Conservation (phyloP, 2,888 invertebrate genomes). For the Nymphalis urticae region DNA sequence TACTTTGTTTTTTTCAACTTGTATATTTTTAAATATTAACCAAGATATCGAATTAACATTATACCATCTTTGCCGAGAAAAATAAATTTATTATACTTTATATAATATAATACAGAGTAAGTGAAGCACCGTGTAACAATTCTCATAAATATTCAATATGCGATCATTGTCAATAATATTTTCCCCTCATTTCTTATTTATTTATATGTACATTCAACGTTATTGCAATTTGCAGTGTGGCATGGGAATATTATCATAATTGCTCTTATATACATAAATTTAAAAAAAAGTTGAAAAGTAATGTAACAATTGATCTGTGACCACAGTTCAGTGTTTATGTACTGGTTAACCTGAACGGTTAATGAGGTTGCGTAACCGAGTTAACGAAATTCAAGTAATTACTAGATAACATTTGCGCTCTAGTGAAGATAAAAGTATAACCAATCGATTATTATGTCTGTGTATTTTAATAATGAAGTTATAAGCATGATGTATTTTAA, state of each 20-base stretch:
- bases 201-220: conserved; percentile 13
- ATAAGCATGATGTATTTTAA: too few species aligned
- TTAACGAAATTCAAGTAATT: conserved; percentile 10
- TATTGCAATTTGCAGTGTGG: conserved; percentile 2
- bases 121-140: background rate
- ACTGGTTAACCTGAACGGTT: conserved; percentile 11
- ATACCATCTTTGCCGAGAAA: too few species aligned
- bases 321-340: conserved; percentile 4
- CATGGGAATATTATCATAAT: conserved; percentile 27
- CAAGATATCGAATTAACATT: too few species aligned
- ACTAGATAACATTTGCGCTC: conserved; percentile 4
- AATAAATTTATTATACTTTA: too few species aligned
- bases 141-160: conserved; percentile 1
- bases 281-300: conserved; percentile 15
- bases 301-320: conserved; percentile 20
- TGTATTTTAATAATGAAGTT: background rate
- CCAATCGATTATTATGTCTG: background rate
- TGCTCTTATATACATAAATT: conserved; percentile 18
- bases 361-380: conserved; percentile 9
- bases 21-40: too few species aligned
- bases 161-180: conserved; percentile 12
- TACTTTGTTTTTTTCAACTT: too few species aligned
- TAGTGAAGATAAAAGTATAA: conserved; percentile 7
- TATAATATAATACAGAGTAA: too few species aligned
- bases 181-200: conserved; percentile 19